A percentile compares a stretch with the other conserved stretches of the same genome.
These are phyloP conservation scores for Polyergus mexicanus DNA, from an alignment of 1,140 invertebrate species.

Conservation along the genomic window DNA sequence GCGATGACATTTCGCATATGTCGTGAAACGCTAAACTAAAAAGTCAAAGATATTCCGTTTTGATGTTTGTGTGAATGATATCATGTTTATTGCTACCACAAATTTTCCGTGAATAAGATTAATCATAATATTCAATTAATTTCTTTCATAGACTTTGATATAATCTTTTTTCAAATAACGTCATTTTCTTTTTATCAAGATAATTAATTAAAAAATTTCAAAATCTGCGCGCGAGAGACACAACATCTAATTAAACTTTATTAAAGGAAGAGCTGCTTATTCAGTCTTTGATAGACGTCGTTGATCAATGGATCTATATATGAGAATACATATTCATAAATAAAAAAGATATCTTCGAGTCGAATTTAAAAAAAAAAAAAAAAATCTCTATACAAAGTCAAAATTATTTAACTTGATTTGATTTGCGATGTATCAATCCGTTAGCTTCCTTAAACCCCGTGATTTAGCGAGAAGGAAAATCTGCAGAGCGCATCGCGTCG, in stretches of 20 bases:
- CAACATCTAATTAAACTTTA: neutral
- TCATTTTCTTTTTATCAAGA: neutral
- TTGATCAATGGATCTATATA: neutral
- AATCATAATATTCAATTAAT: neutral
- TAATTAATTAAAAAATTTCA: neutral
- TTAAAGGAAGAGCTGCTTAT: neutral
- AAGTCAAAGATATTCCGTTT: neutral
- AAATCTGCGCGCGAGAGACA: neutral
- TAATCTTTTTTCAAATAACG: neutral
- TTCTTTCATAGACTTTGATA: neutral
- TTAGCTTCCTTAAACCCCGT: neutral
- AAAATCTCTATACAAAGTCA: neutral
- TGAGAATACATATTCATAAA: neutral
- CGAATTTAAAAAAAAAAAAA: neutral
- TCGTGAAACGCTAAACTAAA: neutral
- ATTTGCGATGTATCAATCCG: neutral
- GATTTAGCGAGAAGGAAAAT: slow-evolving; percentile 32
- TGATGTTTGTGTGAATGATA: neutral
- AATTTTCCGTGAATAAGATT: neutral
- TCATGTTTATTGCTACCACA: too few species aligned
- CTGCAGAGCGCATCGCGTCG: slow-evolving; percentile 17
- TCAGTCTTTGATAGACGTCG: neutral
- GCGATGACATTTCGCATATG: neutral
- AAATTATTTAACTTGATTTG: neutral
- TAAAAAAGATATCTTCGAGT: neutral